Percentiles rank a stretch among this genome's conserved stretches.
Conservation (phyloP, 2,113 vertebrate genomes). For the Crotalus helleri region DNA sequence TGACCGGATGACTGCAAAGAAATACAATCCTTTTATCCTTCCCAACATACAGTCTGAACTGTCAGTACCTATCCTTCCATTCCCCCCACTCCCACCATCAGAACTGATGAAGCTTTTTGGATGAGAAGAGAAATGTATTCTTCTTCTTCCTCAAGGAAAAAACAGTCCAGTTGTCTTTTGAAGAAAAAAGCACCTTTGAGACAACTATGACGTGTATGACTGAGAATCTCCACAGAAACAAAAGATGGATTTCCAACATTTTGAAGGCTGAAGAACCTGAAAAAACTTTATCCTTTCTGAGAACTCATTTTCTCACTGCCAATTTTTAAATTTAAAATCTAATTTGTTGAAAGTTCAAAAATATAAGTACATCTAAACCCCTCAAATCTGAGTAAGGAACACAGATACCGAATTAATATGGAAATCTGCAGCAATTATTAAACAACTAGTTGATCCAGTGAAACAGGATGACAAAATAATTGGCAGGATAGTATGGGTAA, state of each 20-base stretch:
- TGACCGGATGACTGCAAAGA: too few relatives aligned
- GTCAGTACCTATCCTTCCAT: too few relatives aligned
- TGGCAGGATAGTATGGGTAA: not conserved
- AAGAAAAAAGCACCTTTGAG: too few relatives aligned
- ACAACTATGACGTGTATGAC: too few relatives aligned
- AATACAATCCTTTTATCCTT: too few relatives aligned
- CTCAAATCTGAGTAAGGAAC: not conserved
- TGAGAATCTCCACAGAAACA: slow-evolving; percentile 9
- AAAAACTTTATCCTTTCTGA: not conserved
- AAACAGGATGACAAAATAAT: not conserved
- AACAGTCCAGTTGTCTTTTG: too few relatives aligned
- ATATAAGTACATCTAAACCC: not conserved
- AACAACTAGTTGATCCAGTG: too few relatives aligned
- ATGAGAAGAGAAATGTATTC: too few relatives aligned
- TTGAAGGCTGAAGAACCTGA: slow-evolving; percentile 12
- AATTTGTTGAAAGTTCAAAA: not conserved
- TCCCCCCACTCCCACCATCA: too few relatives aligned
- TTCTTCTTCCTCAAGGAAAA: too few relatives aligned
- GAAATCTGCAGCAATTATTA: not conserved
- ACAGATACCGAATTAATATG: not conserved
- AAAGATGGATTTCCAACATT: slow-evolving; percentile 38
- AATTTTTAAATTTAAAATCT: not conserved
- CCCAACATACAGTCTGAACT: too few relatives aligned
- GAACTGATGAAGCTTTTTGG: too few relatives aligned
- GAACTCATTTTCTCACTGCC: not conserved